Evolutionary conservation across 2,797 vertebrate species (phyloP), one percentile per base, ranked within the genome.

Genomic region (Paratrypauchen microcephalus): DNA sequence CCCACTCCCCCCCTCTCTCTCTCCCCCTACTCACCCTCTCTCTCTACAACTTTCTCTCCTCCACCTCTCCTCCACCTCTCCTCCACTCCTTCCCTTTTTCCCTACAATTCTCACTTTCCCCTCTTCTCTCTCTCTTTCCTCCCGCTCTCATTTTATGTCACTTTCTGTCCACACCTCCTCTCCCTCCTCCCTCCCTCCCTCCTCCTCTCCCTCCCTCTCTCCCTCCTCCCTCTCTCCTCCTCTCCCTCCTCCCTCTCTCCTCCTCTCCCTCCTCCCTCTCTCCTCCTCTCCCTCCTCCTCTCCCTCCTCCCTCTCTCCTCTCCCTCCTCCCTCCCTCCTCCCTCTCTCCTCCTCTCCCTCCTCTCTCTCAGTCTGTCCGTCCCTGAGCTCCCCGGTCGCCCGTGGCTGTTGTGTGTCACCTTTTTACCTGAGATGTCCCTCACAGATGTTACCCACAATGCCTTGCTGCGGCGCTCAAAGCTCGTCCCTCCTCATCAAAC

Each of bases 401-500:
- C 72, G 41, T 83, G 82, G 88, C 80, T 56, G 65, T 86, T 81
- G 76, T 80, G 77, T 87, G 85, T 90, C 89, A 90, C 86, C 85
- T 26, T 87, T 90, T 89, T 79, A 81, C 85, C 77, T 80, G 79
- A 83, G 85, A 92, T 90, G 87, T 91, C 87, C 90, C 86, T 91
- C 84, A 84, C 76, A 89, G 82, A 84, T 65, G 65, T 86, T 92
- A 86, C 90, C 88, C 92, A 91, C 75, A 87, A 91, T 90, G 85
- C 90, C 74, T 82, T 80, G 83, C 83, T 36, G 1, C 59, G 68
- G 78, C 68, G 71, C 82, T 80, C 77, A 61, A 68, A 80, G 80
- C 82, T 86, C 79, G 80, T 87, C 71, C 72, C 70, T 18, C 68
- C 83, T 83, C 81, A 82, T 69, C 65, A 52, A 76, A 74, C 69